Evolutionary conservation across 2,113 vertebrate species (phyloP).

Genomic region (Procavia capensis): DNA sequence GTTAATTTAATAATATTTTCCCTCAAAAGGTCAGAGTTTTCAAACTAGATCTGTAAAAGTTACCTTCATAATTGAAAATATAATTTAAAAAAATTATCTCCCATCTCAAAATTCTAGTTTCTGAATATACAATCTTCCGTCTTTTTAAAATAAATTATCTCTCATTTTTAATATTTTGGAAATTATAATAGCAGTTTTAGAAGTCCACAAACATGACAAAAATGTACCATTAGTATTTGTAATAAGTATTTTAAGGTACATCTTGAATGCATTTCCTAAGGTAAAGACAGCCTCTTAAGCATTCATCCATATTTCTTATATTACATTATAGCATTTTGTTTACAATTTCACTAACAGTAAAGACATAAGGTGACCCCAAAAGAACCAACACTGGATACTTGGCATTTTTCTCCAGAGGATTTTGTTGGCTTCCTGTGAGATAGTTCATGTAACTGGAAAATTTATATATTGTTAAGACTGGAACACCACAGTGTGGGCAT

Average conservation of each 20-base stretch:
- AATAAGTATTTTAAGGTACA: neutral
- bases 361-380: neutral
- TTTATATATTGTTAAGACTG: neutral
- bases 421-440: neutral
- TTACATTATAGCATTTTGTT: neutral
- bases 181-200: neutral
- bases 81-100: neutral
- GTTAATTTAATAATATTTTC: neutral
- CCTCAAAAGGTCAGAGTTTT: neutral
- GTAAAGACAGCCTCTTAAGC: neutral
- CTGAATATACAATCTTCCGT: neutral
- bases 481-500: neutral
- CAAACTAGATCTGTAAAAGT: neutral
- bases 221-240: neutral
- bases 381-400: neutral
- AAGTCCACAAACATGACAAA: slow-evolving; percentile 24
- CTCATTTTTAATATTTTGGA: slow-evolving; percentile 31
- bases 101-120: neutral
- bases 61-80: neutral
- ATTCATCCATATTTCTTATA: slow-evolving; percentile 2
- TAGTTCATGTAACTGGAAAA: neutral
- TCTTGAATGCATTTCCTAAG: neutral
- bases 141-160: neutral
- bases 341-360: slow-evolving; percentile 19
- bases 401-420: neutral